phyloP scores from a whole-genome alignment of 1,140 invertebrate genomes.

The Chymomyza costata region DNA sequence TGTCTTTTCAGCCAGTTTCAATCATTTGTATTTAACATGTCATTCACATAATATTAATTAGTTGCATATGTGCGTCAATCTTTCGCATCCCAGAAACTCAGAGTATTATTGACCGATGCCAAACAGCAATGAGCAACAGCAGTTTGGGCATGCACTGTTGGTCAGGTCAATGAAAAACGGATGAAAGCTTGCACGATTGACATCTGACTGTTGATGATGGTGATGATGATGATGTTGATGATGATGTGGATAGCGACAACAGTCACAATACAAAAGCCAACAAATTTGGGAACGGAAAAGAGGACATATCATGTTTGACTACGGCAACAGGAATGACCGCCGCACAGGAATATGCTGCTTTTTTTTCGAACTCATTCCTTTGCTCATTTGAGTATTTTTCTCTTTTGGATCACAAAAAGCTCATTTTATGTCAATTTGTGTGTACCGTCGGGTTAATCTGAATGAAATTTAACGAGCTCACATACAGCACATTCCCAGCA shows the following conservation, averaged over 20 bases:
- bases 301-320: conserved; percentile 16
- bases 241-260: conserved; percentile 16
- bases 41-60: conserved; percentile 71
- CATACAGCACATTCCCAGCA: not conserved
- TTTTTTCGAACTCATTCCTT: conserved; percentile 12
- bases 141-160: conserved; percentile 17
- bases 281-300: too few species aligned
- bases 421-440: conserved; percentile 64
- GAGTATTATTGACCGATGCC: conserved; percentile 51
- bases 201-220: conserved; percentile 38
- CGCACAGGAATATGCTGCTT: conserved; percentile 34
- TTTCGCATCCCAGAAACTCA: conserved; percentile 21
- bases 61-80: conserved; percentile 53
- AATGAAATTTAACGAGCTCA: conserved; percentile 53
- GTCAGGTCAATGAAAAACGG: conserved; percentile 38
- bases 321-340: conserved; percentile 49
- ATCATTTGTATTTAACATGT: conserved; percentile 68
- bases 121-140: conserved; percentile 3
- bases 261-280: not conserved
- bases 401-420: conserved; percentile 38
- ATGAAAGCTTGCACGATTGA: conserved; percentile 51
- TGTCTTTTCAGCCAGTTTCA: too few species aligned
- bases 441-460: conserved; percentile 13
- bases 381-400: conserved; percentile 2
- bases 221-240: conserved; percentile 10